Evolutionary conservation across 2,113 vertebrate species (phyloP).

Genomic region (Danionella cerebrum): DNA sequence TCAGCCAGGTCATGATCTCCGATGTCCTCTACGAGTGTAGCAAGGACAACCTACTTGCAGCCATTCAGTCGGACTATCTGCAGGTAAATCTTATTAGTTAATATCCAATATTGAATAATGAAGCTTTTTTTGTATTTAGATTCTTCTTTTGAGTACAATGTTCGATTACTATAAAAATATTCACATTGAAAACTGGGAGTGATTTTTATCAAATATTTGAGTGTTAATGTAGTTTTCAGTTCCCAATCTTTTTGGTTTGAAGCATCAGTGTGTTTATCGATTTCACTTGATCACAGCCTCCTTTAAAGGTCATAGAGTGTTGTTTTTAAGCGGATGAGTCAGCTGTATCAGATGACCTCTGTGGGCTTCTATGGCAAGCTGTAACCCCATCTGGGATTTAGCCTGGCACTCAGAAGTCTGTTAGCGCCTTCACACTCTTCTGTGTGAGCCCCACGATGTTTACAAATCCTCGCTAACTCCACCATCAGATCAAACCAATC

Average conservation of each 20-base stretch:
- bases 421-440: background rate
- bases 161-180: no score
- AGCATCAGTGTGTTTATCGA: constrained; percentile 22
- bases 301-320: constrained; percentile 3
- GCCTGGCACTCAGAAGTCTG: background rate
- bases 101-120: no score
- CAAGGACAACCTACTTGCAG: constrained; percentile 91
- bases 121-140: background rate
- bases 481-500: background rate
- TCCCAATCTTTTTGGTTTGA: background rate
- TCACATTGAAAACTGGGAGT: no score
- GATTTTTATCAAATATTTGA: no score
- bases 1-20: constrained; percentile 90
- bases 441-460: background rate
- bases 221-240: constrained; percentile 12
- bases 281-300: constrained; percentile 1
- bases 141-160: no score
- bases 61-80: constrained; percentile 96
- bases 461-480: background rate
- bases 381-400: background rate
- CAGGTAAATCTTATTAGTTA: constrained; percentile 79
- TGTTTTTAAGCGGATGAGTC: constrained; percentile 21
- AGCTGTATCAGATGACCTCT: constrained; percentile 22
- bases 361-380: background rate
- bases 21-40: constrained; percentile 91